Base-by-base conservation (phyloP, 2,113 vertebrate genomes). In the Ranitomeya imitator region DNA sequence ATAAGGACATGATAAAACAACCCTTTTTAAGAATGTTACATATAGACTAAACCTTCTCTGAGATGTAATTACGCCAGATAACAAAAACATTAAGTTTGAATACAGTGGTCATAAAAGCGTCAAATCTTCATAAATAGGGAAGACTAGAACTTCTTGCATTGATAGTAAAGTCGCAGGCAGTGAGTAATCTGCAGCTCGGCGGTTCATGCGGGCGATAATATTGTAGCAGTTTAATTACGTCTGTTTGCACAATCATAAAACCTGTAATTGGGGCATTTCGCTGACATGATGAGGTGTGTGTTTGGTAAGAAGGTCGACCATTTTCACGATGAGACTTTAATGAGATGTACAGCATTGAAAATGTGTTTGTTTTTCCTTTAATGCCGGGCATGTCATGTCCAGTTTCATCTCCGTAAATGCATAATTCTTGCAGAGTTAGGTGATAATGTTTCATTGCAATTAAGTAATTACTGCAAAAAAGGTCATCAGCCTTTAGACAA, bases 401-500 rank as follows among this genome's bases (percentile, higher is more conserved):
- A 10, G 23, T 15, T 54, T 37, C 26, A 79, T 31, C 9, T 19
- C 15, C 3, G 51, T 13, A 54, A 54, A 31, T 23, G 61, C 23
- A 37, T 67, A 18, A 54, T 31, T 55, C n/a, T 69, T n/a, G 51
- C 57, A 61, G 21, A 51, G 23, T 69, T 67, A 31, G 31, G 21
- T 54, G 73, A 52, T 26, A 55, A 69, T 55, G 37, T 79, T 79
- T 86, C 85, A 86, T 23, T 54, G 57, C 63, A 79, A 86, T 86
- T 86, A 86, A 79, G 76, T 86, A 23, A 55, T 67, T 69, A 79
- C 59, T 59, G 54, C 57, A 76, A 76, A 76, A 76, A 76, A 84
- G 82, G 82, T 84, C 82, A 84, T 69, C 61, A 84, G 63, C 37
- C 73, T 77, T 69, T 26, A 81, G 59, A 60, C 79, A 81, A 81